Evolutionary conservation across 30 jellyfish, hydroid and myxozoan species (phyloP).

Genomic region (Chrysaora quinquecirrha): DNA sequence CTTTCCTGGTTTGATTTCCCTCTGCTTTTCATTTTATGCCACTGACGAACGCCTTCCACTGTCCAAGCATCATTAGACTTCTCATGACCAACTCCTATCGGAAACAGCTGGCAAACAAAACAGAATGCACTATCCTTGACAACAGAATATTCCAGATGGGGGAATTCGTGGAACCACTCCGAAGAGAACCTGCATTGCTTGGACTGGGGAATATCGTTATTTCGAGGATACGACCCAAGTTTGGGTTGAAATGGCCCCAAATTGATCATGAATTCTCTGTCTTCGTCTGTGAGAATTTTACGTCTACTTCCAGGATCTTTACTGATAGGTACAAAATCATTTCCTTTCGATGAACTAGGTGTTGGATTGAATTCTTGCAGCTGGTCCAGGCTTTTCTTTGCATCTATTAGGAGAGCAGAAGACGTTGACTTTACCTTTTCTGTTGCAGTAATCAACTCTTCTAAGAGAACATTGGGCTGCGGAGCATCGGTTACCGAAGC

Average conservation of each 20-base stretch:
- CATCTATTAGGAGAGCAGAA: slow-evolving; percentile 48
- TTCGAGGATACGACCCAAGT: slow-evolving; percentile 38
- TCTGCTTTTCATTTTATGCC: slow-evolving; percentile 63
- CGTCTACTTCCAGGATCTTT: slow-evolving; percentile 59
- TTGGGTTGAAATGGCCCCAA: slow-evolving; percentile 47
- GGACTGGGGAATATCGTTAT: slow-evolving; percentile 40
- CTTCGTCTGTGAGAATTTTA: slow-evolving; percentile 40
- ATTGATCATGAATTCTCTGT: slow-evolving; percentile 42
- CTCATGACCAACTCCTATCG: slow-evolving; percentile 64
- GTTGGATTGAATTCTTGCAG: slow-evolving; percentile 28
- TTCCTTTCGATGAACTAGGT: slow-evolving; percentile 26
- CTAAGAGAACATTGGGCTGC: slow-evolving; percentile 49
- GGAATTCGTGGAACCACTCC: slow-evolving; percentile 61
- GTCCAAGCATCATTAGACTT: slow-evolving; percentile 60
- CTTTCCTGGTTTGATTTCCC: slow-evolving; percentile 50
- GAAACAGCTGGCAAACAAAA: slow-evolving; percentile 57
- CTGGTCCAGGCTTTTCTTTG: slow-evolving; percentile 62
- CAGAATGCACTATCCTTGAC: slow-evolving; percentile 60
- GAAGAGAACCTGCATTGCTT: slow-evolving; percentile 54
- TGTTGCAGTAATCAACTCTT: slow-evolving; percentile 46
- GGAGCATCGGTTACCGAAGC: slow-evolving; percentile 64
- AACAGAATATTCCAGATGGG: slow-evolving; percentile 66
- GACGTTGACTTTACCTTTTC: slow-evolving; percentile 63
- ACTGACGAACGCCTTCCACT: slow-evolving; percentile 66
- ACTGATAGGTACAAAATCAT: slow-evolving; percentile 40